phyloP scores from a whole-genome alignment of 1,140 invertebrate genomes.

The Habropoda laboriosa region DNA sequence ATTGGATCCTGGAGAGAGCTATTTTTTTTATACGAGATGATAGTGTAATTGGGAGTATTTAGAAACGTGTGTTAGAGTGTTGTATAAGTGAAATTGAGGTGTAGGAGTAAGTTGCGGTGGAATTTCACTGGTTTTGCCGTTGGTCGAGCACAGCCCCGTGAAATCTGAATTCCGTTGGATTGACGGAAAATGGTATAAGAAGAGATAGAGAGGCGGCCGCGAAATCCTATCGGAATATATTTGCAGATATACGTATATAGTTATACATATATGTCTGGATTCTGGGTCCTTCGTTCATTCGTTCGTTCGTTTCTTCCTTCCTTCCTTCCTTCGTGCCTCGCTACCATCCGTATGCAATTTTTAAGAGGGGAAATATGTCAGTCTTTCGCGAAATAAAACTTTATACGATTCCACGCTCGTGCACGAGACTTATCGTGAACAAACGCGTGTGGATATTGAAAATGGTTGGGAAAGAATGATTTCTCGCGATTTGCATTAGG shows the following conservation, averaged over 20 bases:
- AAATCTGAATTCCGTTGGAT: conserved; percentile 16
- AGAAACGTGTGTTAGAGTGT: no score
- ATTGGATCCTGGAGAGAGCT: no score
- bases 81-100: no score
- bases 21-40: no score
- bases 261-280: not conserved
- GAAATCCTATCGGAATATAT: conserved; percentile 44
- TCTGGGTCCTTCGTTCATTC: not conserved
- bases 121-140: not conserved
- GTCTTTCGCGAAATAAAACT: conserved; percentile 31
- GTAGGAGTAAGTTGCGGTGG: no score
- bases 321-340: not conserved
- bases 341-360: conserved; percentile 47
- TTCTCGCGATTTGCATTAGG: not conserved
- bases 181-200: not conserved
- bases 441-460: conserved; percentile 18
- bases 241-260: no score
- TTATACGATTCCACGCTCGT: not conserved
- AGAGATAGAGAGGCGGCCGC: conserved; percentile 4
- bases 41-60: no score
- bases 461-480: not conserved
- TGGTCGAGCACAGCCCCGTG: not conserved
- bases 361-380: conserved; percentile 46
- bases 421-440: not conserved
- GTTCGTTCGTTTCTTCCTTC: not conserved